Evolutionary conservation across 2,113 vertebrate species (phyloP).

Genomic region (Nansenia antarctica): DNA sequence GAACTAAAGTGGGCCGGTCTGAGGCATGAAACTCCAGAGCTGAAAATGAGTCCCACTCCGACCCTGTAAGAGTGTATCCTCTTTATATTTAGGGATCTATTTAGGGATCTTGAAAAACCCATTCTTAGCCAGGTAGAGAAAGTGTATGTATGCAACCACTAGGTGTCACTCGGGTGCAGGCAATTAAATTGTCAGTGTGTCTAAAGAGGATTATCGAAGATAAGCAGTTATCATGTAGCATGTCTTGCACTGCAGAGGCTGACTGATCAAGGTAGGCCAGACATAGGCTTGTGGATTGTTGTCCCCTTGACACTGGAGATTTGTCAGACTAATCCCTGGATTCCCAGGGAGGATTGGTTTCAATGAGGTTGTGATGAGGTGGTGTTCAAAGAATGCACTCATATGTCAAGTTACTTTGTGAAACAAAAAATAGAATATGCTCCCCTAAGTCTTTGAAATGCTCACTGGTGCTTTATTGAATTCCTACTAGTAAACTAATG

Average conservation of each 20-base stretch:
- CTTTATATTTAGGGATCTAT: too few relatives aligned
- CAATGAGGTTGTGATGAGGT: conserved; percentile 59
- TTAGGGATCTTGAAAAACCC: too few relatives aligned
- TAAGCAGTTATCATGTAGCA: too few relatives aligned
- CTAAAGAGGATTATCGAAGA: too few relatives aligned
- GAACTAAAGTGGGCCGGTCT: too few relatives aligned
- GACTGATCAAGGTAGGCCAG: conserved; percentile 21
- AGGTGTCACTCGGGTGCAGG: too few relatives aligned
- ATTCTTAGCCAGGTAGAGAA: too few relatives aligned
- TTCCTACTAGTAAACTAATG: not conserved
- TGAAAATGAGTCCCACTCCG: too few relatives aligned
- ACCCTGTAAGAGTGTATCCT: conserved; percentile 5
- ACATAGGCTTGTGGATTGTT: not conserved
- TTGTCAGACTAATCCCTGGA: conserved; percentile 67
- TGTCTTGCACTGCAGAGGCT: conserved; percentile 42
- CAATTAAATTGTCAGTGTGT: too few relatives aligned
- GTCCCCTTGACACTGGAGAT: conserved; percentile 62
- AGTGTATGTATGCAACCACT: too few relatives aligned
- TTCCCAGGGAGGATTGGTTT: conserved; percentile 61
- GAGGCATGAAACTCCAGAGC: too few relatives aligned
- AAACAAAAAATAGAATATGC: conserved; percentile 30
- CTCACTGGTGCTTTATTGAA: not conserved
- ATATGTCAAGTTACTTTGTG: conserved; percentile 35
- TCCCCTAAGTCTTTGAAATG: not conserved
- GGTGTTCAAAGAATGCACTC: conserved; percentile 59